A percentile compares a stretch with the other conserved stretches of the same genome.
Conservation (phyloP, 2,888 invertebrate genomes). For the Ceratothoa steindachneri region DNA sequence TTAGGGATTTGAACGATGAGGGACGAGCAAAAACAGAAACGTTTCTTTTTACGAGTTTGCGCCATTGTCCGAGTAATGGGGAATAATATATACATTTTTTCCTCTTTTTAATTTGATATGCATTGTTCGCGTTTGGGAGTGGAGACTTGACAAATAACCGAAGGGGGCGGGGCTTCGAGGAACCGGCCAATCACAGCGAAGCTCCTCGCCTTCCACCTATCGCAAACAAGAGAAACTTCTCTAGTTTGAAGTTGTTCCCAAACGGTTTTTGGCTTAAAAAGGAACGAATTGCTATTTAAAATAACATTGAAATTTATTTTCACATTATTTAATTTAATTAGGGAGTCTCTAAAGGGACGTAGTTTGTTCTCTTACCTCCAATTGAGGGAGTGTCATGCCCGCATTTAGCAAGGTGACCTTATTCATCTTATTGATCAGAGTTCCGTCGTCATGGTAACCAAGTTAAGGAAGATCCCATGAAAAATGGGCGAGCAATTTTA, state of each 20-base stretch:
- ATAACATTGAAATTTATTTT: too few relatives aligned
- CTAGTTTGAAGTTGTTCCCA: neutral
- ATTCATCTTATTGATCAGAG: neutral
- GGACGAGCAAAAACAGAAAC: too few relatives aligned
- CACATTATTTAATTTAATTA: too few relatives aligned
- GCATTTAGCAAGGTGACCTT: neutral
- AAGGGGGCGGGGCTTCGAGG: neutral
- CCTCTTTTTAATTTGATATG: neutral
- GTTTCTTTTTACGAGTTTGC: too few relatives aligned
- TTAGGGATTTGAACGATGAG: too few relatives aligned
- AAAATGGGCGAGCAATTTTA: slow-evolving; percentile 1
- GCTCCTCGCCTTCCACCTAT: neutral
- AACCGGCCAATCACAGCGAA: neutral
- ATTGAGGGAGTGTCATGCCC: too few relatives aligned
- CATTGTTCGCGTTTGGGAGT: neutral
- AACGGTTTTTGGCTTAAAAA: too few relatives aligned
- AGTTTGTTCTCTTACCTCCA: too few relatives aligned
- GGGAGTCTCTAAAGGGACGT: too few relatives aligned
- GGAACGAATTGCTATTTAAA: too few relatives aligned
- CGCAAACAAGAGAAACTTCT: neutral
- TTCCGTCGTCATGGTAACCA: neutral
- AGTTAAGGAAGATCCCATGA: neutral
- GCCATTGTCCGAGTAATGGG: too few relatives aligned
- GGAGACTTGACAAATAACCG: neutral
- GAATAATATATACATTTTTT: neutral